phyloP scores from a whole-genome alignment of 1,140 invertebrate genomes.

The Brachionus sp. region DNA sequence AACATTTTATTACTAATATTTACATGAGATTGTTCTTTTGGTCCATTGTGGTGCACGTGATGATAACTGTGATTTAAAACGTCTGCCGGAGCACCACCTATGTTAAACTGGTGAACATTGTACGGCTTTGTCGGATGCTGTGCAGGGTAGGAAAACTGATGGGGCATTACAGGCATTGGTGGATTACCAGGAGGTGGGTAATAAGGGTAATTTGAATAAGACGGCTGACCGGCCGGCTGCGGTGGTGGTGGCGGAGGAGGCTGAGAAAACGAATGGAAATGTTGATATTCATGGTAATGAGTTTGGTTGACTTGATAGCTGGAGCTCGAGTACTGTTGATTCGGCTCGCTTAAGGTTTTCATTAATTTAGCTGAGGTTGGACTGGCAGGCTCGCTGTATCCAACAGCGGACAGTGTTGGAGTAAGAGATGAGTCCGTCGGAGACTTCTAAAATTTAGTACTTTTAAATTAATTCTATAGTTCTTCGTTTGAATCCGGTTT shows the following conservation, averaged over 20 bases:
- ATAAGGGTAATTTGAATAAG: constrained; percentile 44
- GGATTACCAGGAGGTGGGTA: background rate
- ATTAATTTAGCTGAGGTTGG: constrained; percentile 29
- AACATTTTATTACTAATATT: constrained; percentile 27
- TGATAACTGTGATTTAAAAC: background rate
- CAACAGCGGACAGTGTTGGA: background rate
- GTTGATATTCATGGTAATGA: background rate
- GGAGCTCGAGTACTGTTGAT: background rate
- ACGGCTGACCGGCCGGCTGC: background rate
- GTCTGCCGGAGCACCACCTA: background rate
- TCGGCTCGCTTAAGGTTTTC: constrained; percentile 8
- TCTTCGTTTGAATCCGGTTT: background rate
- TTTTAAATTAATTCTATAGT: background rate
- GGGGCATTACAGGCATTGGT: background rate
- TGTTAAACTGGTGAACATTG: background rate
- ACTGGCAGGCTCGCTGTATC: background rate
- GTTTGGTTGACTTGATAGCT: background rate
- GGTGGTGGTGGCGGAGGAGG: constrained; percentile 33
- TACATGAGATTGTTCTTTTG: constrained; percentile 7
- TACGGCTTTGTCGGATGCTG: constrained; percentile 42
- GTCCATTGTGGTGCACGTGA: constrained; percentile 2
- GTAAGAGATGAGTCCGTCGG: background rate
- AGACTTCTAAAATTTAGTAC: background rate
- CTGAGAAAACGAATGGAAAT: background rate
- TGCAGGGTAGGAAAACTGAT: background rate